Percentiles rank a stretch among this genome's conserved stretches.
These are phyloP conservation scores for Steatocranus sp. DNA, from an alignment of 2,797 vertebrate genomes.

Conservation along the genomic window DNA sequence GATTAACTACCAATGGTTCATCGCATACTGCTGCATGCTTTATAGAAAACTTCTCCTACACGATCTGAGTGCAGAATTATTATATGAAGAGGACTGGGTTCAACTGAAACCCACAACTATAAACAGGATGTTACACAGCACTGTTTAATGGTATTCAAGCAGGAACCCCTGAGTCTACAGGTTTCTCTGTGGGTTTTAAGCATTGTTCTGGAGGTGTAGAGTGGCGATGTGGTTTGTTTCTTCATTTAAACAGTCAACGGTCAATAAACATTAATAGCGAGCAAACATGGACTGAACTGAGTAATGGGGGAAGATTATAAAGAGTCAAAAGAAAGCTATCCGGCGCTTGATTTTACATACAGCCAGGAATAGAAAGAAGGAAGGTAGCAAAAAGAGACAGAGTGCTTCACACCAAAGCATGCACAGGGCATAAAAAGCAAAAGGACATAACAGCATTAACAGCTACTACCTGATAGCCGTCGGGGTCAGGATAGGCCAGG, in stretches of 20 bases:
- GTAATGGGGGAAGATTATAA: neutral
- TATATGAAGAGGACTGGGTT: neutral
- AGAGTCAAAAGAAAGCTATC: neutral
- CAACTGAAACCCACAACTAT: neutral
- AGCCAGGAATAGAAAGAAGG: neutral
- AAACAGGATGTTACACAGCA: neutral
- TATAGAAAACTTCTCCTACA: neutral
- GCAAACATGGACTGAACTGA: neutral
- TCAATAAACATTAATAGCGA: neutral
- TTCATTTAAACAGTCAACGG: neutral
- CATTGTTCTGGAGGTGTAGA: neutral
- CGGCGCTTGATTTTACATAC: neutral
- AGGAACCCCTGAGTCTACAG: neutral
- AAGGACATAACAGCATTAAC: neutral
- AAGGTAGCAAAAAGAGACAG: neutral
- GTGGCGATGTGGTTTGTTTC: neutral
- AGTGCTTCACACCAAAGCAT: neutral
- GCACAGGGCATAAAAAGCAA: neutral
- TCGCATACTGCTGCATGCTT: neutral
- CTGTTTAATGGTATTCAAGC: neutral
- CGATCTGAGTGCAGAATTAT: neutral
- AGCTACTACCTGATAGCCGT: constrained; percentile 89
- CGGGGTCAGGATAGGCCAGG: constrained; percentile 83
- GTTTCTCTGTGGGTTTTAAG: neutral
- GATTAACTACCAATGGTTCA: neutral